Percentiles rank a stretch among this genome's conserved stretches.
Conservation (phyloP, 2,113 vertebrate genomes). For the Romanogobio albipinnatus region DNA sequence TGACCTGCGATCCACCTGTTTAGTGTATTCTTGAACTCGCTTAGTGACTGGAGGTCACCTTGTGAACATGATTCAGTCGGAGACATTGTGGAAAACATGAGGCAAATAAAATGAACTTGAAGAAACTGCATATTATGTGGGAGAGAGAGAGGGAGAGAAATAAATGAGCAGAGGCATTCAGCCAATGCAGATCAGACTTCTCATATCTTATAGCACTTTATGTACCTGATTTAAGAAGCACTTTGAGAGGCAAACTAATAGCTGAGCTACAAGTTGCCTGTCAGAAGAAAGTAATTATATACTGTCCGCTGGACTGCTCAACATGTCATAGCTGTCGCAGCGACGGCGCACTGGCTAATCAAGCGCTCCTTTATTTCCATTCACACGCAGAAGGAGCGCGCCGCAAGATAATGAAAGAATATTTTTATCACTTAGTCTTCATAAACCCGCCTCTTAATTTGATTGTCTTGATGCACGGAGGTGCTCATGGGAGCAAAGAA, state of each 20-base stretch:
- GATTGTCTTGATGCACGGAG: constrained; percentile 1
- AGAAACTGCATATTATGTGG: background rate
- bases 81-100: background rate
- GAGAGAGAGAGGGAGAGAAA: background rate
- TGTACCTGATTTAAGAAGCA: constrained; percentile 60
- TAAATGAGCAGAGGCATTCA: constrained; percentile 47
- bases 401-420: constrained; percentile 1
- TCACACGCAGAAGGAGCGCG: constrained; percentile 25
- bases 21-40: background rate
- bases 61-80: background rate
- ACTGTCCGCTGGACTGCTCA: constrained; percentile 60
- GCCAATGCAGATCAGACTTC: constrained; percentile 59
- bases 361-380: constrained; percentile 63
- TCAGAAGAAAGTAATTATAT: constrained; percentile 64
- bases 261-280: constrained; percentile 62
- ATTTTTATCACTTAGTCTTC: constrained; percentile 17
- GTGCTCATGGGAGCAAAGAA: background rate
- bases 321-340: constrained; percentile 62
- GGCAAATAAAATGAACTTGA: background rate
- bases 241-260: constrained; percentile 62
- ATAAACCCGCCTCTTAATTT: background rate
- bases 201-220: constrained; percentile 53
- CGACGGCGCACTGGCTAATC: constrained; percentile 64
- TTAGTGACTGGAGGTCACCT: background rate
- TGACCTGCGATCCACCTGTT: background rate